Percentiles rank a stretch among this genome's conserved stretches.
These are phyloP conservation scores for Apis dorsata DNA, from an alignment of 1,140 invertebrate genomes.

Conservation along the genomic window DNA sequence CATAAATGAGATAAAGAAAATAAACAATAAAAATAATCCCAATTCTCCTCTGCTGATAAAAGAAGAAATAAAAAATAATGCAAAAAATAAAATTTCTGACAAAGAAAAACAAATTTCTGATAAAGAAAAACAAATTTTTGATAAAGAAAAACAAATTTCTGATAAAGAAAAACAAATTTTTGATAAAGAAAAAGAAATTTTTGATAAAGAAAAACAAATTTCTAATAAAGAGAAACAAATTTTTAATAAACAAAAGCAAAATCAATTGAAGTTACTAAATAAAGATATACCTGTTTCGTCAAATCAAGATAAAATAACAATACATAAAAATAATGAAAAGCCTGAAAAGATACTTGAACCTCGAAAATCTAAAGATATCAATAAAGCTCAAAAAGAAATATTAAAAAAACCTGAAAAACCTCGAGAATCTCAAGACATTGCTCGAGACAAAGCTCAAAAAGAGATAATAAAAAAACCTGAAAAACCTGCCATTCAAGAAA, in stretches of 20 bases:
- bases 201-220: not conserved
- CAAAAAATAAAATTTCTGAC: not conserved
- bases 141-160: not conserved
- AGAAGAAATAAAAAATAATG: not conserved
- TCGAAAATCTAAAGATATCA: not conserved
- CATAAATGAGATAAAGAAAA: not conserved
- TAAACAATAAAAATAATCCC: not conserved
- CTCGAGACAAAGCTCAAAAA: not conserved
- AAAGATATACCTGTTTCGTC: not conserved
- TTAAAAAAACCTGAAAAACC: not conserved
- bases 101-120: too few species aligned
- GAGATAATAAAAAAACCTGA: not conserved
- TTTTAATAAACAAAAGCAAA: conserved; percentile 7
- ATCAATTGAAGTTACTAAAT: not conserved
- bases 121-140: not conserved
- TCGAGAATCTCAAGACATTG: not conserved
- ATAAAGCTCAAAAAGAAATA: not conserved
- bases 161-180: not conserved
- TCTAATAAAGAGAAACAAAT: not conserved
- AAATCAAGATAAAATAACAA: not conserved
- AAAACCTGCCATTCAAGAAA: too few species aligned
- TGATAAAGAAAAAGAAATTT: conserved; percentile 3
- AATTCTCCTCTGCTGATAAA: not conserved
- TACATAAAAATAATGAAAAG: not conserved
- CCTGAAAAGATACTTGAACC: not conserved